Conservation (phyloP, 2,888 invertebrate species). For the Chirona hameri region DNA sequence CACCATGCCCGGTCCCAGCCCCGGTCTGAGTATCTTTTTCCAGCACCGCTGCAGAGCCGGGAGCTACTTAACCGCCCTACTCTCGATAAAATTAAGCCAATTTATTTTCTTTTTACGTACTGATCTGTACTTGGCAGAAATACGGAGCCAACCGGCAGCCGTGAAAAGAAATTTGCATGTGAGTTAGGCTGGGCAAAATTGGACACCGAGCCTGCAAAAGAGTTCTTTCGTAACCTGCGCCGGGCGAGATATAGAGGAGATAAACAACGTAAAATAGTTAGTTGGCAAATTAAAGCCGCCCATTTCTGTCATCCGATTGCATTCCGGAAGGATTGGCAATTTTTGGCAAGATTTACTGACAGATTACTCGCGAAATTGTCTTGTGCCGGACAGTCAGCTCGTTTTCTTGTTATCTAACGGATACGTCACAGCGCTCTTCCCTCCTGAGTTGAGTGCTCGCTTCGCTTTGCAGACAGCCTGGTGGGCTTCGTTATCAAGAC, state of each 20-base stretch:
- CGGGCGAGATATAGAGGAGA: not conserved
- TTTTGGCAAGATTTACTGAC: not conserved
- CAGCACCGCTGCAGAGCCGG: not conserved
- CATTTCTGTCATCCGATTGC: not conserved
- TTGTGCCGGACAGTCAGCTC: no score
- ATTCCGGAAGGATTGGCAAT: not conserved
- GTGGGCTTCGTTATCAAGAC: no score
- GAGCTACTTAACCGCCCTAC: not conserved
- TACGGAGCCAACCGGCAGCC: no score
- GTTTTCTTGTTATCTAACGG: no score
- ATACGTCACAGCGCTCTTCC: no score
- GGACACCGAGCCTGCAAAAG: not conserved
- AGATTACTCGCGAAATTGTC: not conserved
- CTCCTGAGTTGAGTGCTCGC: no score
- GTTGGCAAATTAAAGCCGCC: not conserved
- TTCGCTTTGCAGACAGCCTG: no score
- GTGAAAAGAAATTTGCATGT: not conserved
- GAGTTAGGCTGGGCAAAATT: not conserved
- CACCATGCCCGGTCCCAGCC: no score
- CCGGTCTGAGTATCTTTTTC: no score
- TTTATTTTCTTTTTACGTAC: slow-evolving; percentile 22
- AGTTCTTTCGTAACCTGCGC: not conserved
- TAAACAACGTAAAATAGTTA: not conserved
- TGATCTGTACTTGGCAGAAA: not conserved
- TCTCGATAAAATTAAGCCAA: not conserved